A percentile compares a stretch with the other conserved stretches of the same genome.
phyloP scores from a whole-genome alignment of 2,113 vertebrate species.

The Spermophilus dauricus region DNA sequence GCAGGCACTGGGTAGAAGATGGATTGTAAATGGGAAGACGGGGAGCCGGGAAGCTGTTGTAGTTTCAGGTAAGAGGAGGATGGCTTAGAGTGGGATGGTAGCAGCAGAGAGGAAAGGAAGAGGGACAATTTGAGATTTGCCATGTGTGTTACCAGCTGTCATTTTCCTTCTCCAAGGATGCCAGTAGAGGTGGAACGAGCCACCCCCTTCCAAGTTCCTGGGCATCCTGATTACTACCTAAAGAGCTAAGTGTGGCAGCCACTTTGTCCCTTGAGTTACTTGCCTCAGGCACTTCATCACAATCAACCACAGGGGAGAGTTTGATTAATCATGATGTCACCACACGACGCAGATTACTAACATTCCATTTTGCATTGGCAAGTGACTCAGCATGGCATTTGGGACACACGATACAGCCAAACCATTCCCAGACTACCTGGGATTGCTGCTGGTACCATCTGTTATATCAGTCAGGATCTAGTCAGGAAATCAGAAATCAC shows the following conservation, averaged over 20 bases:
- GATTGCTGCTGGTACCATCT: not conserved
- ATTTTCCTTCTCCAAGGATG: accelerated
- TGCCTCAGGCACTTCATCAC: not conserved
- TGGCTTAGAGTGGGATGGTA: accelerated
- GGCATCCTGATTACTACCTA: accelerated
- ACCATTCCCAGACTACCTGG: not conserved
- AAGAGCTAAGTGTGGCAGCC: not conserved
- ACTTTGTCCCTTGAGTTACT: not conserved
- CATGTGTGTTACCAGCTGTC: too few species aligned
- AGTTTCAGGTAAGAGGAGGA: not conserved
- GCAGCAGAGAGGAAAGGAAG: not conserved
- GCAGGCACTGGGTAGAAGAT: not conserved
- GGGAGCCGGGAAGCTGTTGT: too few species aligned
- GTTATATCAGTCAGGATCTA: not conserved
- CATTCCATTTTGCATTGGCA: not conserved
- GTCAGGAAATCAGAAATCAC: not conserved
- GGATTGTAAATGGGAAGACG: too few species aligned
- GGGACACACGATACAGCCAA: not conserved
- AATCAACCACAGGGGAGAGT: not conserved
- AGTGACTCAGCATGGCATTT: not conserved
- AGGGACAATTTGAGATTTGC: not conserved
- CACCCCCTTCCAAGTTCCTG: accelerated
- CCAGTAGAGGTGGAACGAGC: not conserved
- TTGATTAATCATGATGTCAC: not conserved
- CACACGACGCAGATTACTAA: not conserved